Evolutionary conservation across 2,888 invertebrate species (phyloP), one percentile per base, ranked within the genome.

Genomic region (Eristalis tenax): DNA sequence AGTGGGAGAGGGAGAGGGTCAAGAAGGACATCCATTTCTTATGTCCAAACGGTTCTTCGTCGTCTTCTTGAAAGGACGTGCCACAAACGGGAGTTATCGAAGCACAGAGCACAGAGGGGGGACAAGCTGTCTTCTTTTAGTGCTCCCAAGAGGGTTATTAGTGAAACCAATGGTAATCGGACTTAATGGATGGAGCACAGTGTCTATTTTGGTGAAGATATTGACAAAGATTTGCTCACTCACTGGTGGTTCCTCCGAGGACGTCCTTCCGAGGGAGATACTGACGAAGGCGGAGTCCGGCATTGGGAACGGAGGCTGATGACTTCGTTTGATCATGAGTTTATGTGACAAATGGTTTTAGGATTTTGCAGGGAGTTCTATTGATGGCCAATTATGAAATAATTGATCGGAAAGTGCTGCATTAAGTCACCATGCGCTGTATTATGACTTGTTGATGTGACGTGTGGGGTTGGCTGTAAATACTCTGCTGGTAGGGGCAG

Each of bases 121-220:
- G 4, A 28, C 6, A 13, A n/a, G 56, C 65, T 69, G 28, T 35
- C 50, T 56, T 15, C 63, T n/a, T 76, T 69, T 68, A 63, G 61
- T 63, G 68, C 11, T 43, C 77, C 22, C 77, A 23, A 50, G 64
- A 38, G 70, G 78, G 70, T 56, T 70, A 78, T 78, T 70, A 70
- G 69, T n/a, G 70, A 64, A 64, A 56, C 78, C 69, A 78, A 63
- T 77, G 63, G 61, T 56, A 77, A 78, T 78, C 63, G 70, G 78
- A 78, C 64, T 69, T 64, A 63, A 77, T 63, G 61, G 59, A 18
- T 59, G 38, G 22, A 63, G 3, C 28, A 26, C 15, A 28, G 71
- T 71, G 40, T 50, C 73, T 63, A 26, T 63, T 43, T 18, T 18
- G 28, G 18, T 70, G 38, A 26, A 22, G 68, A 23, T 38, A 13